Evolutionary conservation across 2,888 invertebrate genomes (phyloP), one percentile per base, ranked within the genome.

Genomic region (Iselma pallidipennis): DNA sequence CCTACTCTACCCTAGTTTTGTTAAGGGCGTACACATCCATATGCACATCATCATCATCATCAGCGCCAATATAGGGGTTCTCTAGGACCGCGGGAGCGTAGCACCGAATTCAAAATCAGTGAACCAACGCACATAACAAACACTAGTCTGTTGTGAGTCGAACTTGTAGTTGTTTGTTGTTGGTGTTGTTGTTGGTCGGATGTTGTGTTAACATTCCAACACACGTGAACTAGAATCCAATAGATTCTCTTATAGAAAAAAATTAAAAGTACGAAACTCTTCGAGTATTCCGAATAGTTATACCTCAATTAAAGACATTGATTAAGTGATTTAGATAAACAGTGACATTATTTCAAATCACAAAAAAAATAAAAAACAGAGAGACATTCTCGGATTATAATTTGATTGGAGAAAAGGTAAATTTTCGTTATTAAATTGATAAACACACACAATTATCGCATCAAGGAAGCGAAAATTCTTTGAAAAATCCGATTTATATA

Each of bases 21-120:
- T 28, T 28, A 7, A n/a, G 45, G 45, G 45, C 45, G 45, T 21
- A 45, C 23, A 12, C 23, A 23, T 9, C 4, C 28, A 28, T 28
- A n/a, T 23, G 45, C 23, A 23, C 23, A 23, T 45, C 12, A 42
- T 42, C 42, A 42, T 6, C 14, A 19, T 37, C 23, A 23, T 45
- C 12, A 42, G 19, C 42, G 19, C 1, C 14, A 19, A 16, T 37
- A 37, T 12, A n/a, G 33, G 33, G 33, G 14, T 31, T 31, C 31
- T 31, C 2, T 31, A 2, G 4, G 10, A 31, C n/a, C 45, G 45
- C 45, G 45, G 42, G 19, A 45, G 23, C 45, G 21, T 45, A 28
- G 4, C 28, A 45, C 45, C 45, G 10, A 45, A 45, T 45, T 45
- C 45, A n/a, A 45, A 45, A 45, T 45, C 45, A 45, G 45, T 45